Percentiles rank a stretch among this genome's conserved stretches.
Evolutionary conservation across 2,888 invertebrate species (phyloP).

Genomic region (Meteorus cinctellus): DNA sequence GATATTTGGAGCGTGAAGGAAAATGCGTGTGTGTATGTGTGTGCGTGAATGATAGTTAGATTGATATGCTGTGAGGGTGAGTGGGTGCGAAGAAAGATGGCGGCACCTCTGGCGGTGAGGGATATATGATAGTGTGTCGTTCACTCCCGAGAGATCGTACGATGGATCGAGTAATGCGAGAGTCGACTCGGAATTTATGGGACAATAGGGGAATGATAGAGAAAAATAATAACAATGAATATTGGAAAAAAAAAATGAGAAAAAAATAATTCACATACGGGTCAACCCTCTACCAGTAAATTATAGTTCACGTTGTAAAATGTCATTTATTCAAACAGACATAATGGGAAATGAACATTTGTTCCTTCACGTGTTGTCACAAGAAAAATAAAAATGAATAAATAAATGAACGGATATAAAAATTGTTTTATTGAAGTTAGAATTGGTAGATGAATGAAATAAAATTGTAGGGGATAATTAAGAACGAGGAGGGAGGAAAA

Average conservation of each 20-base stretch:
- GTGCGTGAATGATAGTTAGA: not conserved
- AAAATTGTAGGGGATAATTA: not conserved
- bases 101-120: not conserved
- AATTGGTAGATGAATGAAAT: constrained; percentile 21
- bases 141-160: constrained; percentile 13
- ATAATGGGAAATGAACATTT: constrained; percentile 68
- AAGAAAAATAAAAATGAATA: constrained; percentile 34
- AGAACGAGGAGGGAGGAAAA: not conserved
- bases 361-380: constrained; percentile 68
- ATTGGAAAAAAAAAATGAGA: constrained; percentile 25
- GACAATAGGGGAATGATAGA: not conserved
- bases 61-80: constrained; percentile 1
- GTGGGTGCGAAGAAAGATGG: constrained; percentile 7
- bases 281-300: constrained; percentile 24
- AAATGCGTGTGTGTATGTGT: not conserved
- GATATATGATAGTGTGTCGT: constrained; percentile 13
- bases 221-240: not conserved
- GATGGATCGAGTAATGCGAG: constrained; percentile 19
- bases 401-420: constrained; percentile 17
- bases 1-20: not conserved
- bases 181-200: not conserved
- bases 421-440: not conserved
- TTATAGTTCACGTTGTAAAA: constrained; percentile 46
- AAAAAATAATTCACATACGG: constrained; percentile 17
- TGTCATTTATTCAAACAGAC: constrained; percentile 59